Conservation (phyloP, 2,888 invertebrate genomes). For the Hermaeophaga mercurialis region DNA sequence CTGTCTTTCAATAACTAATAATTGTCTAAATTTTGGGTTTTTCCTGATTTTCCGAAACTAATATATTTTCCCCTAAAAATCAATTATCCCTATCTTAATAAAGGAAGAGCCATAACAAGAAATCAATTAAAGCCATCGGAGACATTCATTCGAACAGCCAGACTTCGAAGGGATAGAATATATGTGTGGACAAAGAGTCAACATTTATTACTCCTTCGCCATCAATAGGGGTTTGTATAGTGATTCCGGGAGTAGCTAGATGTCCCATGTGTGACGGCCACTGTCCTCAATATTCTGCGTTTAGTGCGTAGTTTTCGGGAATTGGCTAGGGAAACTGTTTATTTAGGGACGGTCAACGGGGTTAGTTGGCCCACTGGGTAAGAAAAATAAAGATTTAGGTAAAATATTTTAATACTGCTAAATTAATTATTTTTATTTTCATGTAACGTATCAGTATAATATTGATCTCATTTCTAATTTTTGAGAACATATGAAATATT, state of each 20-base stretch:
- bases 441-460: no score
- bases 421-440: no score
- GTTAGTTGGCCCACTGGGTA: not conserved
- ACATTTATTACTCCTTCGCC: constrained; percentile 37
- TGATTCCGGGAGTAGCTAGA: constrained; percentile 24
- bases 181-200: constrained; percentile 37
- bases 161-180: constrained; percentile 25
- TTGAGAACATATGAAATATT: no score
- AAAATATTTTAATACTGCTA: not conserved
- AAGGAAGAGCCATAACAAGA: constrained; percentile 30
- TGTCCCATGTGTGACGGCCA: constrained; percentile 29
- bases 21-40: no score
- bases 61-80: constrained; percentile 22
- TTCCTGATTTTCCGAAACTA: no score
- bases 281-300: constrained; percentile 18
- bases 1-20: no score
- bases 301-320: constrained; percentile 22
- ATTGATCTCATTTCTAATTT: not conserved
- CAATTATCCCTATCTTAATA: constrained; percentile 33
- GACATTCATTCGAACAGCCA: constrained; percentile 22
- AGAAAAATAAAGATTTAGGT: not conserved
- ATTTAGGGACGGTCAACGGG: constrained; percentile 12
- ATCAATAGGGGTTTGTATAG: constrained; percentile 36
- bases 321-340: constrained; percentile 23
- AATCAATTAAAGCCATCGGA: constrained; percentile 35